Evolutionary conservation across 2,113 vertebrate genomes (phyloP).

Genomic region (Pteronura brasiliensis): DNA sequence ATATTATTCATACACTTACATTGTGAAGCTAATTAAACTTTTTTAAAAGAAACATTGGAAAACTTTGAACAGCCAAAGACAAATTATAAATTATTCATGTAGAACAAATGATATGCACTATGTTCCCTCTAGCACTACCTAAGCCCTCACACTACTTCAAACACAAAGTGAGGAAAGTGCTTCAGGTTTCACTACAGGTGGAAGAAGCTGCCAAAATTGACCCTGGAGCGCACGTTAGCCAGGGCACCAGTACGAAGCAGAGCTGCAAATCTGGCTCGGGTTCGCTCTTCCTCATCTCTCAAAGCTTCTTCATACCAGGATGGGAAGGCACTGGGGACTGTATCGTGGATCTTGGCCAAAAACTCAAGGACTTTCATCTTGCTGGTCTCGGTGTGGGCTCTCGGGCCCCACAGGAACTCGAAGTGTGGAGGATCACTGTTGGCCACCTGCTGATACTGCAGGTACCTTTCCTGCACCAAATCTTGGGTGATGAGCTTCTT

Average conservation of each 20-base stretch:
- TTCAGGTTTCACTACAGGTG: not conserved
- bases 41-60: not conserved
- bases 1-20: not conserved
- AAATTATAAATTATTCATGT: not conserved
- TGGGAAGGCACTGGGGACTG: not conserved
- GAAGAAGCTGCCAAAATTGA: not conserved
- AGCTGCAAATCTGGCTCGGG: not conserved
- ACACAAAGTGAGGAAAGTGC: not conserved
- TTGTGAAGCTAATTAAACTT: not conserved
- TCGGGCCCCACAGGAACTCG: constrained; percentile 35
- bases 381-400: not conserved
- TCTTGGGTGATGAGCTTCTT: constrained; percentile 39
- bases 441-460: not conserved
- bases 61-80: not conserved
- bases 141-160: not conserved
- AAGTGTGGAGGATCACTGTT: not conserved
- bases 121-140: not conserved
- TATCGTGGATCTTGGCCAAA: not conserved
- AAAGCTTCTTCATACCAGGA: constrained; percentile 14
- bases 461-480: not conserved
- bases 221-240: too few relatives aligned
- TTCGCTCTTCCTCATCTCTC: not conserved
- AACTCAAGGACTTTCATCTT: constrained; percentile 49
- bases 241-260: not conserved
- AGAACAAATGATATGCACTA: not conserved